Evolutionary conservation across 2,888 invertebrate genomes (phyloP).

Genomic region (Fabriciana adippe): DNA sequence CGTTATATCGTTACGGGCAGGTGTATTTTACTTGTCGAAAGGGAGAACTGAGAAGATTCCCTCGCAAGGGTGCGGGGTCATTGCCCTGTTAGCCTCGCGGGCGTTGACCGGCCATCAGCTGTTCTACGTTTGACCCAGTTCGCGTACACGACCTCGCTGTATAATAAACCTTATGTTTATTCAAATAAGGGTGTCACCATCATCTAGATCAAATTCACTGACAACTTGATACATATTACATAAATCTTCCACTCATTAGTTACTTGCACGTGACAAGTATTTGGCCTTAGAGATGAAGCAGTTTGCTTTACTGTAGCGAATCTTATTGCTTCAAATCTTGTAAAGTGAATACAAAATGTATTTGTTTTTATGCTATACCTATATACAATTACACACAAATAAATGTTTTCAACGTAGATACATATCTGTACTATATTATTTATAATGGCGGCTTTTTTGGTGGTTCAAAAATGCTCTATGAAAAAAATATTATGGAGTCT

Average conservation of each 20-base stretch:
- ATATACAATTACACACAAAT: no score
- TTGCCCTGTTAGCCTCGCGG: conserved; percentile 42
- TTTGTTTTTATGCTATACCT: no score
- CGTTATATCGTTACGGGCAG: background rate
- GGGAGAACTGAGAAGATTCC: conserved; percentile 31
- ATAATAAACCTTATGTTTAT: conserved; percentile 2
- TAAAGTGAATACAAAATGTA: no score
- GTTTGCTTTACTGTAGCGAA: background rate
- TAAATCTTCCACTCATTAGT: conserved; percentile 40
- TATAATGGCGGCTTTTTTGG: no score
- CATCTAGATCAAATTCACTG: conserved; percentile 4
- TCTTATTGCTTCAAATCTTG: background rate
- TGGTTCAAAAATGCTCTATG: no score
- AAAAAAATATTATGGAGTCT: no score
- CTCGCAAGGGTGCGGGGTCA: conserved; percentile 42
- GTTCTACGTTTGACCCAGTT: conserved; percentile 40
- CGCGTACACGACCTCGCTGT: conserved; percentile 5
- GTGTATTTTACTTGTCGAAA: conserved; percentile 7
- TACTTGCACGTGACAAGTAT: conserved; percentile 25
- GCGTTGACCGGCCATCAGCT: conserved; percentile 45
- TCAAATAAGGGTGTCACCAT: background rate
- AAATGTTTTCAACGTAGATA: no score
- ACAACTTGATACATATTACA: conserved; percentile 29
- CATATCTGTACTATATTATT: no score
- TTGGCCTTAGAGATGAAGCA: conserved; percentile 22